Evolutionary conservation across 2,113 vertebrate species (phyloP).

Genomic region (Varanus salvator): DNA sequence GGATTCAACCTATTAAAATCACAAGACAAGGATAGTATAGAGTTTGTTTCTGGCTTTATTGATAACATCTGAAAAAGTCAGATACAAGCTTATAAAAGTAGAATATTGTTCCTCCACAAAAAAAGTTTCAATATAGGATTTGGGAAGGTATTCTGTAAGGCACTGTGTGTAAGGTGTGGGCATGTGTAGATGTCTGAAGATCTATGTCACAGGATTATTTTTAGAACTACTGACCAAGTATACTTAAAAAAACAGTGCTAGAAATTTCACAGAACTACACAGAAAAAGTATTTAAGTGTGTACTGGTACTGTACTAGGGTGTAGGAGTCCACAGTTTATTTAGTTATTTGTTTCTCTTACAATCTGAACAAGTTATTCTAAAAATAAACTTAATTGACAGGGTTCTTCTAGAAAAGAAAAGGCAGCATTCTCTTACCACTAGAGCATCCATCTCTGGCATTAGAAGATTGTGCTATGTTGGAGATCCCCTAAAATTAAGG

Average conservation of each 20-base stretch:
- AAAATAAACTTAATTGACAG: background rate
- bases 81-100: background rate
- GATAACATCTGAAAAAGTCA: background rate
- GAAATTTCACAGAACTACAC: background rate
- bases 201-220: no score
- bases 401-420: background rate
- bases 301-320: background rate
- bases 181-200: no score
- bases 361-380: background rate
- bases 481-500: constrained; percentile 75
- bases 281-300: background rate
- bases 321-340: background rate
- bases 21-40: background rate
- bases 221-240: no score
- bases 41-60: background rate
- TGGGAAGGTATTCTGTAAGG: background rate
- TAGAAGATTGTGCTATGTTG: constrained; percentile 74
- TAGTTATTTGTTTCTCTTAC: no score
- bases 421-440: constrained; percentile 83
- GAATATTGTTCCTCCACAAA: background rate
- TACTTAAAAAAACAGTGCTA: no score
- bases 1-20: background rate
- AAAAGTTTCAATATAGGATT: no score
- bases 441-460: constrained; percentile 86
- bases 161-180: no score